Evolutionary conservation across 1,140 invertebrate species (phyloP).

Genomic region (Pachypeltis micranthus): DNA sequence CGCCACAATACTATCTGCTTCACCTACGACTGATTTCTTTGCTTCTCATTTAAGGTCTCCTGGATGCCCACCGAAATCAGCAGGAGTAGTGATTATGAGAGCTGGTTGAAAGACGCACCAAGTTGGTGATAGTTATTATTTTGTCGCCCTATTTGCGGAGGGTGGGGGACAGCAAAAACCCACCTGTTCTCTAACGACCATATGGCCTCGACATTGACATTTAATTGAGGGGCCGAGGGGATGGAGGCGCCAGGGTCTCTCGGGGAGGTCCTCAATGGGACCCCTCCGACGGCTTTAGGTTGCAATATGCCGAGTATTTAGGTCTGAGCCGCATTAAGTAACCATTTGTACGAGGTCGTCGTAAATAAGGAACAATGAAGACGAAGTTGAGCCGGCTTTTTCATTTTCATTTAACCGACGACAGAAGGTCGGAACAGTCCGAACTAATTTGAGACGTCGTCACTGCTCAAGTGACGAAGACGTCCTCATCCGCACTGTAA

Average conservation of each 20-base stretch:
- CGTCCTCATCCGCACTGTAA: no score
- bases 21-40: no score
- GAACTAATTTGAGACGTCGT: no score
- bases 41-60: no score
- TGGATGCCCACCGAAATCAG: no score
- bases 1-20: no score
- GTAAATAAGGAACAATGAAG: background rate
- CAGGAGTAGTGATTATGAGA: no score
- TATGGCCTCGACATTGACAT: background rate
- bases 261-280: background rate
- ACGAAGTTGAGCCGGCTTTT: background rate
- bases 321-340: conserved; percentile 7
- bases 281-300: background rate
- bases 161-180: background rate
- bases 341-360: conserved; percentile 8
- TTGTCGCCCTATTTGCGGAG: background rate
- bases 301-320: conserved; percentile 14
- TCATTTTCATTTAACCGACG: no score
- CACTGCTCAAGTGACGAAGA: no score
- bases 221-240: conserved; percentile 3
- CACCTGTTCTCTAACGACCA: conserved; percentile 13
- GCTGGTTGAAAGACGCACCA: no score
- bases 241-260: background rate
- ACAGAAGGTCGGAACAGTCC: no score
- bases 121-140: no score